Evolutionary conservation across 2,797 vertebrate species (phyloP), one percentile per base, ranked within the genome.

Genomic region (Galagoides demidoff): DNA sequence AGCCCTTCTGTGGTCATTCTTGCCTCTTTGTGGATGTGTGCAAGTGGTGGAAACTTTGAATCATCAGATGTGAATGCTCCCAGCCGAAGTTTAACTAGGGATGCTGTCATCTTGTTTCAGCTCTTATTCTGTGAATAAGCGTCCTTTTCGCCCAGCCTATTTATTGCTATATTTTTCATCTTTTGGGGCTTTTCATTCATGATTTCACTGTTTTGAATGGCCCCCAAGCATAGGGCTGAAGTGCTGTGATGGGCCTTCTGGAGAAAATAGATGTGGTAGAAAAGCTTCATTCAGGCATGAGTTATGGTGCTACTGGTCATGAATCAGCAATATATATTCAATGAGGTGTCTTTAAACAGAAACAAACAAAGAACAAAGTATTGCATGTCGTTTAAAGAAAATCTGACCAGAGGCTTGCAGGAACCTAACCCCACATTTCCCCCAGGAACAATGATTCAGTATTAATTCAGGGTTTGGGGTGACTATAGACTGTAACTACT

Each of bases 311-410:
- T 22, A 17, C 43, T n/a, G 93, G 49, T 68, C 9, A 8, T 23
- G 57, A 85, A n/a, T 92, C 76, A 95, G 25, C 77, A 82, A 0
- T 25, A 0, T 22, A 0, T 85, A 20, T 66, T 84, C 16, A 85
- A n/a, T 20, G 23, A 74, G 68, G 23, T 87, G 23, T 77, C 73
- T 84, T 90, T 49, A 86, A 61, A 76, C 31, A 87, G 83, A 95
- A 87, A 71, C 79, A 84, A 85, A 68, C 79, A 84, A 85, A 68
- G 86, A 96, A 73, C 49, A 68, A 66, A 52, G 61, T 76, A 77
- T 9, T 45, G 49, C 78, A 49, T 59, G 77, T 83, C 14, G 6
- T 17, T 27, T 82, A 79, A 27, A 70, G 68, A 82, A 43, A 70
- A 37, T 37, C n/a, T 73, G 73, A 87, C 34, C 82, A 92, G 81